A percentile compares a stretch with the other conserved stretches of the same genome.
phyloP scores from a whole-genome alignment of 2,113 vertebrate species.

The Ptyas mucosa region DNA sequence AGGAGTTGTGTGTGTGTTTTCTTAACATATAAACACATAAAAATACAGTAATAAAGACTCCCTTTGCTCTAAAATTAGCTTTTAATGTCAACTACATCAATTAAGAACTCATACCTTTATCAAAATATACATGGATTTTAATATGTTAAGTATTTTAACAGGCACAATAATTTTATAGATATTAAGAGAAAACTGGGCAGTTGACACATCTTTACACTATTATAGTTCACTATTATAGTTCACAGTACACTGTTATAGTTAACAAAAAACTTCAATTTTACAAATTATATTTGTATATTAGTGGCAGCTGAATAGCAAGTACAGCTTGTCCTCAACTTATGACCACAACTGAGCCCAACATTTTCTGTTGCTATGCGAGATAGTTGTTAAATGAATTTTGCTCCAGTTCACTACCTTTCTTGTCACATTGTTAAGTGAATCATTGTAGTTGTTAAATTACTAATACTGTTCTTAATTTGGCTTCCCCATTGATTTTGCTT shows the following conservation, averaged over 20 bases:
- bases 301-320: conserved; percentile 32
- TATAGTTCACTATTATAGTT: not conserved
- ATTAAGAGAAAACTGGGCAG: not conserved
- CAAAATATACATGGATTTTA: conserved; percentile 4
- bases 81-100: not conserved
- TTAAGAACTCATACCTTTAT: not conserved
- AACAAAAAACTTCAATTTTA: conserved; percentile 18
- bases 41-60: not conserved
- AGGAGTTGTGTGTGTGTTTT: not conserved
- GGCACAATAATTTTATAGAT: not conserved
- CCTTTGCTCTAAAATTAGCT: not conserved
- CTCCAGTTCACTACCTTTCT: not conserved
- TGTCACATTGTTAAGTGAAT: not conserved
- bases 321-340: not conserved
- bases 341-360: not conserved
- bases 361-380: not conserved
- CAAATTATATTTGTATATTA: conserved; percentile 15
- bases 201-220: conserved; percentile 5
- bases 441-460: not conserved
- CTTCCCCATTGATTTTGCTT: not conserved
- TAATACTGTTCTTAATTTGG: not conserved
- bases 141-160: not conserved
- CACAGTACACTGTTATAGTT: not conserved
- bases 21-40: not conserved
- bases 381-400: not conserved